Percentiles rank a stretch among this genome's conserved stretches.
Conservation (phyloP, 1,140 invertebrate species). For the Philopotamus ludificatus region DNA sequence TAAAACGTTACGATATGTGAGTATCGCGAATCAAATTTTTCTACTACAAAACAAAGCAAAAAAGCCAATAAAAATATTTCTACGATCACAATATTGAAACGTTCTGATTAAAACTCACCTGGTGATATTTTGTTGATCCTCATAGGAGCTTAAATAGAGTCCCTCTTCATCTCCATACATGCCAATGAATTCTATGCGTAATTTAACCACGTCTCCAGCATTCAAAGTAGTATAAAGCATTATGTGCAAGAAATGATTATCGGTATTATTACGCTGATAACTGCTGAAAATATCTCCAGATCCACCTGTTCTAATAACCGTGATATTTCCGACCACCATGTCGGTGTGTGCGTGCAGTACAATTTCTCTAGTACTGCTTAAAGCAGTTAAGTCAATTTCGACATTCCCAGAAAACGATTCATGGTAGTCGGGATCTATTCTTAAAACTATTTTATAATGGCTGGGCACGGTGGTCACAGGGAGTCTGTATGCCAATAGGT, state of each 20-base stretch:
- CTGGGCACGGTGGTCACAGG: constrained; percentile 59
- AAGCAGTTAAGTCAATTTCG: constrained; percentile 55
- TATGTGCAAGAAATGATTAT: constrained; percentile 50
- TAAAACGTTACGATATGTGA: too few relatives aligned
- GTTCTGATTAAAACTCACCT: too few relatives aligned
- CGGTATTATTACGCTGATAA: constrained; percentile 42
- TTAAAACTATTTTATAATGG: constrained; percentile 65
- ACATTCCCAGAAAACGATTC: constrained; percentile 60
- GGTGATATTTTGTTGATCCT: too few relatives aligned
- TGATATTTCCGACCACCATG: constrained; percentile 40
- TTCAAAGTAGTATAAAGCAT: too few relatives aligned
- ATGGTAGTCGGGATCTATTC: constrained; percentile 58
- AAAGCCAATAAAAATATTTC: too few relatives aligned
- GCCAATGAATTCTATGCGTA: constrained; percentile 45
- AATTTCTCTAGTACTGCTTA: constrained; percentile 49
- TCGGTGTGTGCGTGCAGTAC: constrained; percentile 58
- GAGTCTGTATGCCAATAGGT: too few relatives aligned
- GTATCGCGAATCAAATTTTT: too few relatives aligned
- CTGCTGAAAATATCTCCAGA: constrained; percentile 40
- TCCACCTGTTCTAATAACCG: background rate
- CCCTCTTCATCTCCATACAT: constrained; percentile 50
- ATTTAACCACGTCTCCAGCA: too few relatives aligned
- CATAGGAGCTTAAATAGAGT: constrained; percentile 49
- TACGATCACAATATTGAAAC: too few relatives aligned
- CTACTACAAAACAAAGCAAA: too few relatives aligned